Evolutionary conservation across 2,797 vertebrate species (phyloP), one percentile per base, ranked within the genome.

Genomic region (Sebastiscus tertius): DNA sequence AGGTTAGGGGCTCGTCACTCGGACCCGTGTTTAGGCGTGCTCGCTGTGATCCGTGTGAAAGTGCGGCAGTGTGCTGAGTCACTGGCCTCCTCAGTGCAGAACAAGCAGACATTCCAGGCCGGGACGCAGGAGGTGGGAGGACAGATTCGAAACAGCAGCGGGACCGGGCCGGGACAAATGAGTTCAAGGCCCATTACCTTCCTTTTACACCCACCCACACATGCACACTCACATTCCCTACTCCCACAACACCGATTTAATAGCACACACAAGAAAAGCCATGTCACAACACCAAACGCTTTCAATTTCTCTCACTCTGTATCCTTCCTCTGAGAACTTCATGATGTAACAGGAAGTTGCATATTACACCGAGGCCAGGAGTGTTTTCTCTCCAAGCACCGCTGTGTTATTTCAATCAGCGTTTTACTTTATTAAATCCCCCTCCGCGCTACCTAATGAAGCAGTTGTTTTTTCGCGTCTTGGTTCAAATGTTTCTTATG

Each of bases 91-190:
- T 88, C 77, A 86, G 80, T 33, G 69, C 80, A 82, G 81, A 90
- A 75, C 87, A 84, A 81, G 83, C 77, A 83, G 84, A 88, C 88
- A 92, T 93, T 93, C 92, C 92, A 90, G 77, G 74, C 87, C 24
- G 73, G 87, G 93, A 92, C 84, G 81, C 75, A 58, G 82, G 85
- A 91, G 90, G 92, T 94, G 92, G 94, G 93, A 92, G 91, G 92
- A 94, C 67, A 60, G 85, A 90, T 90, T 87, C 12, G 26, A 91
- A 93, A 91, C 84, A 89, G 87, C 89, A 91, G 78, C 87, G 78
- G 90, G 86, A 90, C 85, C 75, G 29, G 86, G 89, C 88, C 87
- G 85, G 89, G 84, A 91, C 87, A 91, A 89, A 90, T 90, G 85
- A 92, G 88, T 83, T 91, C 87, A 82, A 91, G 88, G 88, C 84